These are phyloP conservation scores for Drosophila nigritarsus DNA, from an alignment of 2,888 invertebrate genomes.

Conservation along the genomic window DNA sequence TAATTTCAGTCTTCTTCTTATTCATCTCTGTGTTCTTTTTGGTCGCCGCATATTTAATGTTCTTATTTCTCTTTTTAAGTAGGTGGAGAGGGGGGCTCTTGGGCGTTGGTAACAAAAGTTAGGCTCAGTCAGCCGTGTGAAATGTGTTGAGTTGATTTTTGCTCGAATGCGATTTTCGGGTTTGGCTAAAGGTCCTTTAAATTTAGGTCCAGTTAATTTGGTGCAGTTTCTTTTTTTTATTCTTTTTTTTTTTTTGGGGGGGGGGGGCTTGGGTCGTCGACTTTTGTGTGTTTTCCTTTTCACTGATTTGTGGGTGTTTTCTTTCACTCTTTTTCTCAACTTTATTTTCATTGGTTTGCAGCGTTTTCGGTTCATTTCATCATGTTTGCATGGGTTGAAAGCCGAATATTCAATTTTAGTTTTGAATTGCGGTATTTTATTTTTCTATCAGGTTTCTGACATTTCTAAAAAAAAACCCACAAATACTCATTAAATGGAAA, in stretches of 20 bases:
- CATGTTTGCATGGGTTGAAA: constrained; percentile 26
- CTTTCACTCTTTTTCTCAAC: background rate
- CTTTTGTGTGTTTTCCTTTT: constrained; percentile 48
- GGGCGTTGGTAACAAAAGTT: constrained; percentile 58
- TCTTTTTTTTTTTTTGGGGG: background rate
- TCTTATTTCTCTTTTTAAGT: constrained; percentile 13
- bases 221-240: constrained; percentile 14
- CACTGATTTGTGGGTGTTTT: constrained; percentile 54
- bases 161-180: constrained; percentile 48
- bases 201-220: constrained; percentile 65
- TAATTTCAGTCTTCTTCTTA: constrained; percentile 44
- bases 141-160: constrained; percentile 74
- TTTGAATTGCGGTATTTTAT: constrained; percentile 8
- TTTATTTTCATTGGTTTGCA: constrained; percentile 28
- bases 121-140: constrained; percentile 66
- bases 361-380: constrained; percentile 56
- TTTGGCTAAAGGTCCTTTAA: constrained; percentile 35
- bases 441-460: background rate
- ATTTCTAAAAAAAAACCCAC: background rate
- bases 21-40: constrained; percentile 25
- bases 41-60: constrained; percentile 9
- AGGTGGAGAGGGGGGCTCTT: too few relatives aligned
- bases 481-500: background rate
- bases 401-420: constrained; percentile 12
- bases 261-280: constrained; percentile 9